Evolutionary conservation across 37 sponge, comb jelly and placozoan species (phyloP).

Genomic region (Corticium candelabrum): DNA sequence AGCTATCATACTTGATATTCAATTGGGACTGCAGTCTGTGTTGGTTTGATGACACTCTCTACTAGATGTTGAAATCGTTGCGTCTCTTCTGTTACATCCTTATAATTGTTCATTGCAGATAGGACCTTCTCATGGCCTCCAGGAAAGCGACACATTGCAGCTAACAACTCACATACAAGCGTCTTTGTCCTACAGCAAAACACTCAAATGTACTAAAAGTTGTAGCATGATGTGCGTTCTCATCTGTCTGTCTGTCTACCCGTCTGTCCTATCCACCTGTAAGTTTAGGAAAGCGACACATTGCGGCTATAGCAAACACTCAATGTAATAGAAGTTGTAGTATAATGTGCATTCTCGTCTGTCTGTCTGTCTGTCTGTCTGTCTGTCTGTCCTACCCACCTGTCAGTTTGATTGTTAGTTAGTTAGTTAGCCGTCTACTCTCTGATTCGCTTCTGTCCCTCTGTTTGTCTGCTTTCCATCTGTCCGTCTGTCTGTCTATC

Average conservation of each 20-base stretch:
- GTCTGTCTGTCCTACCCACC: background rate
- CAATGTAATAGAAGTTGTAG: no score
- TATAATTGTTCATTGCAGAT: constrained; percentile 66
- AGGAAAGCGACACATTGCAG: constrained; percentile 62
- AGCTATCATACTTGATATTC: constrained; percentile 3
- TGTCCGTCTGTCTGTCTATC: constrained; percentile 26
- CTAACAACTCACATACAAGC: constrained; percentile 57
- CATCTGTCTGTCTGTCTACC: no score
- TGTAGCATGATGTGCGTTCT: background rate
- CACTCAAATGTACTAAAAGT: background rate
- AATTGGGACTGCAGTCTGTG: constrained; percentile 31
- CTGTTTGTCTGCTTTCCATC: no score
- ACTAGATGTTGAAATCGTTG: constrained; percentile 47
- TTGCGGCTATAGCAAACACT: no score
- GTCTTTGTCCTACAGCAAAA: constrained; percentile 41
- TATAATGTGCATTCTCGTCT: no score
- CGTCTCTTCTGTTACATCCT: constrained; percentile 23
- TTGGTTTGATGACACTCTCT: no score
- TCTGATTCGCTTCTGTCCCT: no score
- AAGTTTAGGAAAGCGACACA: no score
- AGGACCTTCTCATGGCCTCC: constrained; percentile 70
- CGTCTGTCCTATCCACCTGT: no score
- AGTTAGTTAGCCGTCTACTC: background rate
- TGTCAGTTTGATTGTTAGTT: no score
- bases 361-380: no score